Evolutionary conservation across 2,888 invertebrate species (phyloP), one percentile per base, ranked within the genome.

Genomic region (Melieria omissa): DNA sequence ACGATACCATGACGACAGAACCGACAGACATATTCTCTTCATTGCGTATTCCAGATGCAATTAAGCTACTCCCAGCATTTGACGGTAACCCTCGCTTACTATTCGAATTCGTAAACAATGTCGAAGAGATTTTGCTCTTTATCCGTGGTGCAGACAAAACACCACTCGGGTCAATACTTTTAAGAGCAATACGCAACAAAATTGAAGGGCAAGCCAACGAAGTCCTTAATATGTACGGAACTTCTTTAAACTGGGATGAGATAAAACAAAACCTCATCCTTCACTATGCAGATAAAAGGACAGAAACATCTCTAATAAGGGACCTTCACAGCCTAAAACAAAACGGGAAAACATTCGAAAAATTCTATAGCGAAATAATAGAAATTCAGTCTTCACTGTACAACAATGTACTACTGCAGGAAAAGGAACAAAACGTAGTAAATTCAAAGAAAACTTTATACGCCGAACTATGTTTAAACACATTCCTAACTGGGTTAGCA

Each of bases 161-260:
- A 29, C 68, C 71, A 10, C 67, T 74, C 44, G 74, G 58, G 29
- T 63, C 65, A 45, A 70, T 77, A 14, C 41, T 73, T n/a, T 14
- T 76, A 2, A 45, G 74, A 45, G 73, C 73, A 8, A 75, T 74
- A 41, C 42, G 76, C 1, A 77, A 78, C 57, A 76, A 76, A 70
- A 75, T 76, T 6, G 61, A 57, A n/a, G 76, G 77, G 3, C 67
- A 62, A 16, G 74, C 78, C 0, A 76, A 76, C 52, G 77, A 78
- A 49, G 70, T 76, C 3, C 52, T 77, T 14, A 54, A 54, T 73
- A 54, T 29, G 29, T 29, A 29, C 29, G 29, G 29, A 29, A 29
- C 29, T 29, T 41, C 73, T 5, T 29, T 77, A 12, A 63, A 63
- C 45, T 78, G 77, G 77, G 55, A 66, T 47, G 49, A 71, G 4